Evolutionary conservation across 37 sponge, comb jelly and placozoan genomes (phyloP).

Genomic region (Petrosia ficiformis): DNA sequence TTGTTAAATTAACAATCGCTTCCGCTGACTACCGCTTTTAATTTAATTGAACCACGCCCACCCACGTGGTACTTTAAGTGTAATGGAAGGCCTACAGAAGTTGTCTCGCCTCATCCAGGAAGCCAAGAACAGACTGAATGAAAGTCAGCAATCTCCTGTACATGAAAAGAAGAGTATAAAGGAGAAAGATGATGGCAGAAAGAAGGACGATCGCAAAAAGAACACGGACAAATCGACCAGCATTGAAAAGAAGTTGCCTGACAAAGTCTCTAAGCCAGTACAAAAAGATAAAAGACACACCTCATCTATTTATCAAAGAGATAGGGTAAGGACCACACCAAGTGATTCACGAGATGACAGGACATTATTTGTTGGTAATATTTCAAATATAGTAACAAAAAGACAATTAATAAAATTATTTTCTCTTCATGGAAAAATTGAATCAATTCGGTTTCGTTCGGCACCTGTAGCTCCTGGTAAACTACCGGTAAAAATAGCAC

Average conservation of each 20-base stretch:
- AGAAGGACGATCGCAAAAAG: background rate
- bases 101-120: too few relatives aligned
- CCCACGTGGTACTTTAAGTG: background rate
- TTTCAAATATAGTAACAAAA: slow-evolving; percentile 38
- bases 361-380: slow-evolving; percentile 77
- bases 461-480: slow-evolving; percentile 18
- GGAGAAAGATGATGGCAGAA: background rate
- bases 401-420: slow-evolving; percentile 57
- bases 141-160: too few relatives aligned
- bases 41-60: background rate
- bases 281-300: too few relatives aligned
- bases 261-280: too few relatives aligned
- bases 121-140: too few relatives aligned
- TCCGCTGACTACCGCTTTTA: background rate
- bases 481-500: slow-evolving; percentile 29
- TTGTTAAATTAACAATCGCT: background rate
- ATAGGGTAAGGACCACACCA: too few relatives aligned
- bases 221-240: too few relatives aligned
- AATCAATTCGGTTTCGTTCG: slow-evolving; percentile 67
- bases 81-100: background rate
- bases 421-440: slow-evolving; percentile 48
- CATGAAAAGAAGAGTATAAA: background rate
- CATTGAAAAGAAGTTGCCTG: too few relatives aligned
- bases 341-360: slow-evolving; percentile 38
- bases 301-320: too few relatives aligned